Conservation (phyloP, 2,113 vertebrate genomes). For the Sus scrofa region T2T-Sscrofa CM000818.6:41626501-41627000, state of each 20-base stretch:
- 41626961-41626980: too few species aligned
- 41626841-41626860: conserved; percentile 41
- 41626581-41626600: neutral
- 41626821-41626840: neutral
- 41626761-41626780: neutral
- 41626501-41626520: neutral
- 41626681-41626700: neutral
- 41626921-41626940: too few species aligned
- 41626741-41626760: neutral
- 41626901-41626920: too few species aligned
- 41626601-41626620: neutral
- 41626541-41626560: neutral
- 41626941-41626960: too few species aligned
- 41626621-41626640: neutral
- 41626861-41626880: conserved; percentile 13
- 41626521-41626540: neutral
- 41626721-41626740: neutral
- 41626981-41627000: too few species aligned
- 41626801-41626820: neutral
- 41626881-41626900: too few species aligned
- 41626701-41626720: neutral
- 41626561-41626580: neutral
- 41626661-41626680: neutral
- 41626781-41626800: neutral
- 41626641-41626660: neutral